Evolutionary conservation across 2,888 invertebrate species (phyloP).

Genomic region (Lepidocyrtinus sp.): DNA sequence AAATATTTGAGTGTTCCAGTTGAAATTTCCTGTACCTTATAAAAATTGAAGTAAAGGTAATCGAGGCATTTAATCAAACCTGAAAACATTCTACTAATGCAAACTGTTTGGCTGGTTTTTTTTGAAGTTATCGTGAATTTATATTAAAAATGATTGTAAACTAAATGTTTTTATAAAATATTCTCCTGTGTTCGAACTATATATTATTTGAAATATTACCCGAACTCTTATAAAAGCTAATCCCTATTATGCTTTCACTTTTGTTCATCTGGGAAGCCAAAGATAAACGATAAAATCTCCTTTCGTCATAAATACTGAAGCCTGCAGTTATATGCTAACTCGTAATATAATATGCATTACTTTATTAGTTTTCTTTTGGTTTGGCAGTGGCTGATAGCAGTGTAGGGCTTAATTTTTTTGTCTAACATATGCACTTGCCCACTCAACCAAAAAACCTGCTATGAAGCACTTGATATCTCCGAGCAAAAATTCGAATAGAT

Average conservation of each 20-base stretch:
- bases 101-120: too few species aligned
- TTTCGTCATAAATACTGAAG: too few species aligned
- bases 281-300: constrained; percentile 4
- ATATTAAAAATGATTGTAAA: too few species aligned
- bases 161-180: too few species aligned
- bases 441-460: neutral
- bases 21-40: too few species aligned
- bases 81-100: too few species aligned
- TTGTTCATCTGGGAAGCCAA: constrained; percentile 1
- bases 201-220: too few species aligned
- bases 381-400: neutral
- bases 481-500: neutral
- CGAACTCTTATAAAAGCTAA: neutral
- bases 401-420: neutral
- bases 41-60: too few species aligned
- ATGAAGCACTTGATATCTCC: constrained; percentile 25
- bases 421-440: constrained; percentile 11
- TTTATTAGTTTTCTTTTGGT: neutral
- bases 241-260: neutral
- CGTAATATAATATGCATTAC: neutral
- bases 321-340: neutral
- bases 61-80: too few species aligned
- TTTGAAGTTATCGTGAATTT: too few species aligned
- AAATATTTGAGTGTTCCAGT: too few species aligned
- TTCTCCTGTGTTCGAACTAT: too few species aligned